Conservation (phyloP, 2,888 invertebrate genomes). For the Hedya salicella region DNA sequence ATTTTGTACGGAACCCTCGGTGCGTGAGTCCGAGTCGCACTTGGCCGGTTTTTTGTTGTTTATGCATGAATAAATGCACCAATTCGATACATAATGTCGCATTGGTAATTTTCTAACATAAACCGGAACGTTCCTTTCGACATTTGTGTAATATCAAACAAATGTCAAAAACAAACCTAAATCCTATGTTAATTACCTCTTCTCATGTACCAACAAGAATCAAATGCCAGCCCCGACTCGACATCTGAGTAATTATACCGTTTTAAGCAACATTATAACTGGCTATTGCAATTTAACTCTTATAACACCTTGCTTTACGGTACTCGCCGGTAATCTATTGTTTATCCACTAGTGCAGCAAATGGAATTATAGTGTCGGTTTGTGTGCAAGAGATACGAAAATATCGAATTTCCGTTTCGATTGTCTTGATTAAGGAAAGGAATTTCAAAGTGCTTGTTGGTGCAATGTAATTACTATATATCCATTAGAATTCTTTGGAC, state of each 20-base stretch:
- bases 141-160: slow-evolving; percentile 2
- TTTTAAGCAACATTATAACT: background rate
- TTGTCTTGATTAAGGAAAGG: too few species aligned
- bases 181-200: slow-evolving; percentile 33
- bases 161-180: slow-evolving; percentile 18
- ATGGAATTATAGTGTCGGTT: background rate
- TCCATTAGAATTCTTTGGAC: too few species aligned
- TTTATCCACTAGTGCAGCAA: background rate
- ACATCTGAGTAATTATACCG: slow-evolving; percentile 25
- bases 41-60: too few species aligned
- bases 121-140: background rate
- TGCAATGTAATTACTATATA: too few species aligned
- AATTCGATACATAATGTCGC: too few species aligned
- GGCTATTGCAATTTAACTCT: slow-evolving; percentile 8
- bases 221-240: slow-evolving; percentile 23
- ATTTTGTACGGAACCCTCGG: background rate
- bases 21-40: too few species aligned
- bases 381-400: background rate
- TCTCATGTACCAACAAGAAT: slow-evolving; percentile 28
- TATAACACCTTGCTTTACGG: background rate
- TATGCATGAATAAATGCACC: too few species aligned
- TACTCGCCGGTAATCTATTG: background rate
- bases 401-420: background rate
- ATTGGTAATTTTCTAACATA: too few species aligned
- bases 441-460: too few species aligned